phyloP scores from a whole-genome alignment of 1,140 invertebrate species.

The Epicauta chinensis region DNA sequence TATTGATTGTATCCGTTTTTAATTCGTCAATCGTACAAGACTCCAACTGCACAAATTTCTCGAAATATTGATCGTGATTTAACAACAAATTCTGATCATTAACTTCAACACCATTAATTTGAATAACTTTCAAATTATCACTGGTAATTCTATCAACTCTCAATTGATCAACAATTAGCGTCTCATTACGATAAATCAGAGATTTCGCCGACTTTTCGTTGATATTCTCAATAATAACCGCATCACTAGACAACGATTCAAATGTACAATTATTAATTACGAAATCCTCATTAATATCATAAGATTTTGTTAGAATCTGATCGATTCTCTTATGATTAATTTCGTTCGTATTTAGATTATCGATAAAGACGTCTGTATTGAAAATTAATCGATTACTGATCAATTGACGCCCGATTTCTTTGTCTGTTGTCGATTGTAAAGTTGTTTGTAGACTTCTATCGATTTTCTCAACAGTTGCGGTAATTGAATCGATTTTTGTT shows the following conservation, averaged over 20 bases:
- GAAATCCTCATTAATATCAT: slow-evolving; percentile 28
- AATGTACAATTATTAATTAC: background rate
- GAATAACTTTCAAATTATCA: too few relatives aligned
- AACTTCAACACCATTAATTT: slow-evolving; percentile 26
- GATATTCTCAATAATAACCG: too few relatives aligned
- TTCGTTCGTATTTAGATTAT: slow-evolving; percentile 8
- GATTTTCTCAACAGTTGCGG: slow-evolving; percentile 7
- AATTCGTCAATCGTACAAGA: slow-evolving; percentile 17
- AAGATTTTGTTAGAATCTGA: slow-evolving; percentile 23
- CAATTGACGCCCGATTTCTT: slow-evolving; percentile 6
- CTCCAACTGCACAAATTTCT: slow-evolving; percentile 13
- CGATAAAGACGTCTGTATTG: slow-evolving; percentile 15
- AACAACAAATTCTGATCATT: slow-evolving; percentile 25
- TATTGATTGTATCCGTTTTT: slow-evolving; percentile 21
- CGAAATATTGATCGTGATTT: slow-evolving; percentile 29
- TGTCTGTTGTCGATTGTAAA: background rate
- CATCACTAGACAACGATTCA: too few relatives aligned
- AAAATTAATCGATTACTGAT: slow-evolving; percentile 15
- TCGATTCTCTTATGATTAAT: slow-evolving; percentile 23
- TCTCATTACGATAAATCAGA: too few relatives aligned
- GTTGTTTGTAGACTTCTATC: background rate
- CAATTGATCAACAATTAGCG: too few relatives aligned
- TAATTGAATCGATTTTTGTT: background rate
- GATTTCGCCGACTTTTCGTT: too few relatives aligned
- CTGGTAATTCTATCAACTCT: too few relatives aligned